Evolutionary conservation across 2,888 invertebrate genomes (phyloP).

Genomic region (Cylloceria caligata): DNA sequence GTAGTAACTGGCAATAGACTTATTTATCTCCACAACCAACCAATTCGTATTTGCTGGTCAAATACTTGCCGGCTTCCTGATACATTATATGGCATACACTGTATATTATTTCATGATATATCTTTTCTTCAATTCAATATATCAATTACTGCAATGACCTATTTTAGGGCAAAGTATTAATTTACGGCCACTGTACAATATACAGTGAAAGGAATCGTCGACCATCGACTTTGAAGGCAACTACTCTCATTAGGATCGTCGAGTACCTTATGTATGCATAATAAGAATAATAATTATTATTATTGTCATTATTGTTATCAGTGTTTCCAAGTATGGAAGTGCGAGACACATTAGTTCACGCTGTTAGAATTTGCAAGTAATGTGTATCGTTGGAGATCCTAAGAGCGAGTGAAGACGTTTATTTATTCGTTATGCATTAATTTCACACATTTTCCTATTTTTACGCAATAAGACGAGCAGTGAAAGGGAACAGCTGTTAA

Average conservation of each 20-base stretch:
- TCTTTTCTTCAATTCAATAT: neutral
- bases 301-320: neutral
- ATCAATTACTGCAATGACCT: constrained; percentile 47
- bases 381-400: neutral
- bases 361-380: neutral
- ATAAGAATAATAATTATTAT: constrained; percentile 35
- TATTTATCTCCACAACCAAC: no score
- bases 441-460: neutral
- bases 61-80: no score
- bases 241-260: constrained; percentile 38
- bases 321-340: neutral
- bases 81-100: neutral
- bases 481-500: constrained; percentile 1
- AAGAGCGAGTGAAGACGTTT: neutral
- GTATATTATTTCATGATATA: neutral
- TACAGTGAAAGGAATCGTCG: constrained; percentile 53
- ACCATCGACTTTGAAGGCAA: constrained; percentile 41
- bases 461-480: neutral
- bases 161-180: constrained; percentile 39
- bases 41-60: no score
- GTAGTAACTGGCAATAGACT: no score
- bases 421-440: neutral
- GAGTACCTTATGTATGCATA: constrained; percentile 15
- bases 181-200: neutral
- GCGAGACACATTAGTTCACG: neutral